Conservation (phyloP, 2,888 invertebrate species). For the Neria commutata region DNA sequence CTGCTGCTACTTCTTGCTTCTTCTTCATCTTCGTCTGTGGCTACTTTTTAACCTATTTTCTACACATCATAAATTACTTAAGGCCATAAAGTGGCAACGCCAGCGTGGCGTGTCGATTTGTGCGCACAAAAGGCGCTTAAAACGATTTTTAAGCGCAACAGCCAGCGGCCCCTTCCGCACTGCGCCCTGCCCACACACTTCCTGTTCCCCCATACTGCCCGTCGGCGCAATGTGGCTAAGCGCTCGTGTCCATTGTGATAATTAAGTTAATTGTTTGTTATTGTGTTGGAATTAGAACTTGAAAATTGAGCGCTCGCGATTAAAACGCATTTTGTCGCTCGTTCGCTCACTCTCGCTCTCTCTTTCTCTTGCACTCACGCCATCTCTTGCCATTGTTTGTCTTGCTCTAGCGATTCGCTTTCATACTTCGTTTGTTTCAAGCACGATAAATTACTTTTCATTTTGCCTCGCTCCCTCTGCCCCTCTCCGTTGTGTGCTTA, state of each 20-base stretch:
- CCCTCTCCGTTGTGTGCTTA: too few relatives aligned
- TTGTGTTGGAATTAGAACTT: slow-evolving; percentile 21
- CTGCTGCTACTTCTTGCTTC: too few relatives aligned
- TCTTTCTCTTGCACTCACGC: too few relatives aligned
- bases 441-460: too few relatives aligned
- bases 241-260: slow-evolving; percentile 33
- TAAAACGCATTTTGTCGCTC: neutral
- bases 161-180: too few relatives aligned
- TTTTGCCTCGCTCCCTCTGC: too few relatives aligned
- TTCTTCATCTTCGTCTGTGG: slow-evolving; percentile 11
- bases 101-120: slow-evolving; percentile 6
- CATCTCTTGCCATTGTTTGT: too few relatives aligned
- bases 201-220: neutral
- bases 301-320: slow-evolving; percentile 2
- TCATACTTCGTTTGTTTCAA: too few relatives aligned
- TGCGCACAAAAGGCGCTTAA: too few relatives aligned
- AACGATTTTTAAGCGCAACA: slow-evolving; percentile 39
- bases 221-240: neutral
- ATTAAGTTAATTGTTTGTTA: slow-evolving; percentile 53
- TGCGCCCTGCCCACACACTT: neutral
- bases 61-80: slow-evolving; percentile 43
- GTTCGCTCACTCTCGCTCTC: too few relatives aligned
- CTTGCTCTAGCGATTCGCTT: too few relatives aligned
- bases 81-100: slow-evolving; percentile 6
- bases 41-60: slow-evolving; percentile 44